These are phyloP conservation scores for Gonatopus flavifemur DNA, from an alignment of 1,140 invertebrate genomes.

Conservation along the genomic window DNA sequence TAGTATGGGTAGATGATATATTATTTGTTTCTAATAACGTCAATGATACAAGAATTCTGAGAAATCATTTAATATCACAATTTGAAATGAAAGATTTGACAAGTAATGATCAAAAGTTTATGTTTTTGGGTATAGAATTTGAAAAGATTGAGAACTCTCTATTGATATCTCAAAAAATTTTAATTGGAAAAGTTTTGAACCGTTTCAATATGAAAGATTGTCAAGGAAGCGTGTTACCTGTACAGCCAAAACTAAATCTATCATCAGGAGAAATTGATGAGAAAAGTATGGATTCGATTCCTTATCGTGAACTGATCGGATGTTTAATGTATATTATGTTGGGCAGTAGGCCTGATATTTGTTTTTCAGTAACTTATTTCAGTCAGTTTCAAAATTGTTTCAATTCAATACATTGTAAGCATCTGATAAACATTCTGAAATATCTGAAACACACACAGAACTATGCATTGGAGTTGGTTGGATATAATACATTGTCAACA, in stretches of 20 bases:
- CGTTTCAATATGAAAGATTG: neutral
- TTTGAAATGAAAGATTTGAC: neutral
- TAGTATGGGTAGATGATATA: neutral
- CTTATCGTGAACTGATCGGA: no score
- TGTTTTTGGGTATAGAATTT: neutral
- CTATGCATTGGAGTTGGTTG: neutral
- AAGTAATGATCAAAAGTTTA: neutral
- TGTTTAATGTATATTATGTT: neutral
- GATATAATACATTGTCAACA: neutral
- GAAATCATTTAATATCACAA: no score
- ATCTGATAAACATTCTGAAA: neutral
- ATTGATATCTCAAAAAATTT: neutral
- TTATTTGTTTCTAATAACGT: neutral
- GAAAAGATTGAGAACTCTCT: neutral
- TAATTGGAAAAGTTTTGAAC: neutral
- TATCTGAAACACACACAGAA: constrained; percentile 1
- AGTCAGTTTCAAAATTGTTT: no score
- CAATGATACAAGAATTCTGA: neutral
- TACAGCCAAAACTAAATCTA: neutral
- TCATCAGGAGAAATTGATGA: no score
- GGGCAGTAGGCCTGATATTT: neutral
- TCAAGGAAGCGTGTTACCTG: neutral
- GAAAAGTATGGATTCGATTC: no score
- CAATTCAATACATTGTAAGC: neutral
- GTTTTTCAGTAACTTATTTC: neutral